Percentiles rank a stretch among this genome's conserved stretches.
phyloP scores from a whole-genome alignment of 2,888 invertebrate genomes.

The Prosapia bicincta region DNA sequence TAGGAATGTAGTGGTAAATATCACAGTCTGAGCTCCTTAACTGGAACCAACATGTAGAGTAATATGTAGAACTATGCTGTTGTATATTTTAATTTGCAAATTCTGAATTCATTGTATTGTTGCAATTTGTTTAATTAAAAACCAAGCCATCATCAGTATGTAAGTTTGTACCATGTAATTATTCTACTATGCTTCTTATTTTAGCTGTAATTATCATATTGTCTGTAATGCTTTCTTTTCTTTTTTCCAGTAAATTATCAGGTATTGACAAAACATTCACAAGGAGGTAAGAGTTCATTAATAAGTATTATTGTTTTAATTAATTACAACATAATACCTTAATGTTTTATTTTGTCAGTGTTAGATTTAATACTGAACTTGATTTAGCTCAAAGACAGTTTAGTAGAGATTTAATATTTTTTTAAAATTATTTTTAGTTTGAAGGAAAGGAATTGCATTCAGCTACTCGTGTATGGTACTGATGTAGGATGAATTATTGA shows the following conservation, averaged over 20 bases:
- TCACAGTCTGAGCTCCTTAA: no score
- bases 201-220: background rate
- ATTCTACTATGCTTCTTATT: background rate
- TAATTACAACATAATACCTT: background rate
- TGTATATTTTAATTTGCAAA: no score
- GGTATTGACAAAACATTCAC: background rate
- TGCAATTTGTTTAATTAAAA: no score
- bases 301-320: background rate
- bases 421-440: background rate
- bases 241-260: conserved; percentile 2
- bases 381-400: background rate
- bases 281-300: background rate
- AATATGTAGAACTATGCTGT: no score
- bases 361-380: background rate
- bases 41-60: no score
- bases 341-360: background rate
- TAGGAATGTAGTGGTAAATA: no score
- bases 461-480: no score
- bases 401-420: background rate
- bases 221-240: background rate
- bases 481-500: no score
- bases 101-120: no score
- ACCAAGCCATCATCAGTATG: no score
- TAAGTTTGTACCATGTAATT: background rate
- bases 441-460: no score